Base-by-base conservation (phyloP, 2,113 vertebrate species). In the Cavia aperea region DNA sequence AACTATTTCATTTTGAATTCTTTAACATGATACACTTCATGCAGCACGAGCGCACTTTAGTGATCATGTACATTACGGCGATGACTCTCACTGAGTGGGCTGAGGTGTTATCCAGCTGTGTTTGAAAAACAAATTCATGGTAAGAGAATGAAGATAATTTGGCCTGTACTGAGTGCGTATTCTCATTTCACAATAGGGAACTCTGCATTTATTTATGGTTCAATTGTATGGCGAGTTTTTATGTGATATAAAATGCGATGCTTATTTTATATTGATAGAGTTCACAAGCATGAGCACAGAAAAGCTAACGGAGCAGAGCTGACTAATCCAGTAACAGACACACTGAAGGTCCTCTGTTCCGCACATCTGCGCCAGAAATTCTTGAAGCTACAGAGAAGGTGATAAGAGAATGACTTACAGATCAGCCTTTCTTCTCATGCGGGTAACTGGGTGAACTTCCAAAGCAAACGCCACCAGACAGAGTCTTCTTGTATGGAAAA, bases 331-430 rank as follows among this genome's bases (percentile, higher is more conserved):
- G 87, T 95, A 90, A 94, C 70, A 88, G 65, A 56, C 5, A 21
- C 39, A 54, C 68, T 79, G n/a, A 86, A 18, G 31, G 15, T 29
- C 94, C n/a, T 39, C 87, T 88, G 90, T 88, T 79, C 0, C 10
- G 31, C 21, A 29, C 77, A 13, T 68, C 31, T 15, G 29, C 19
- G 56, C 75, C 46, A 78, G 51, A 91, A 68, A 49, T 77, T 93
- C 78, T 49, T 86, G 46, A 43, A 86, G 78, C 66, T 24, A 73
- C 70, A 78, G 21, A 75, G 79, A 92, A 62, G 23, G 29, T 77
- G 46, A 91, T 36, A 6, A 68, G 31, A 86, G 94, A 91, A 89
- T 91, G 73, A 93, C 86, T 90, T 81, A 9, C 54, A 62, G 83
- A 63, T 43, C 21, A 56, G 18, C 88, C 21, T 89, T 93, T 12